phyloP scores from a whole-genome alignment of 2,797 vertebrate genomes.

The Ataeniobius toweri region DNA sequence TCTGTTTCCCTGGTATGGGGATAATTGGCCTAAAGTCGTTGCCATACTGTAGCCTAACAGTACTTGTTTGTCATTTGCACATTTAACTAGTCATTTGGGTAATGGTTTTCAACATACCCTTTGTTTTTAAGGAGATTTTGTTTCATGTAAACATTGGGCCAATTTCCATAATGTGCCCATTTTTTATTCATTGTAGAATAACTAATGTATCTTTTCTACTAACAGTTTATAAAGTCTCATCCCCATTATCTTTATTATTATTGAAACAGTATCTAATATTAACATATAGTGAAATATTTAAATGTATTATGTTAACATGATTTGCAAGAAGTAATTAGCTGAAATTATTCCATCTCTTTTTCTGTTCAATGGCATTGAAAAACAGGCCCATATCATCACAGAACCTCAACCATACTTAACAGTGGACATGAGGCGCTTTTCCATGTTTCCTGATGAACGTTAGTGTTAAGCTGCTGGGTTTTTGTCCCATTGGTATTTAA shows the following conservation, averaged over 20 bases:
- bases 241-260: constrained; percentile 71
- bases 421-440: not conserved
- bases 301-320: constrained; percentile 72
- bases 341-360: constrained; percentile 58
- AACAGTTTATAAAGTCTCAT: constrained; percentile 74
- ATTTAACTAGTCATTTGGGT: constrained; percentile 80
- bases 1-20: constrained; percentile 46
- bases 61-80: constrained; percentile 80
- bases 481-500: not conserved
- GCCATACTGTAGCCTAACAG: constrained; percentile 58
- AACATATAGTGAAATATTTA: constrained; percentile 80
- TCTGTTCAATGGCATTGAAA: constrained; percentile 40
- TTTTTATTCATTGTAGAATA: constrained; percentile 73
- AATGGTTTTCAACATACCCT: constrained; percentile 77
- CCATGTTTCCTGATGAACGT: not conserved
- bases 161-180: constrained; percentile 81
- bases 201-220: constrained; percentile 78
- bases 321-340: constrained; percentile 58
- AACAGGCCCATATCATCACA: not conserved
- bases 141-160: constrained; percentile 80
- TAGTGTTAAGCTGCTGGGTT: constrained; percentile 26
- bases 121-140: constrained; percentile 75
- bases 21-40: constrained; percentile 78
- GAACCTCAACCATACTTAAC: not conserved
- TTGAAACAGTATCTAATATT: constrained; percentile 77